A percentile compares a stretch with the other conserved stretches of the same genome.
Conservation (phyloP, 2,113 vertebrate genomes). For the Cyphomyrus discorhynchus region DNA sequence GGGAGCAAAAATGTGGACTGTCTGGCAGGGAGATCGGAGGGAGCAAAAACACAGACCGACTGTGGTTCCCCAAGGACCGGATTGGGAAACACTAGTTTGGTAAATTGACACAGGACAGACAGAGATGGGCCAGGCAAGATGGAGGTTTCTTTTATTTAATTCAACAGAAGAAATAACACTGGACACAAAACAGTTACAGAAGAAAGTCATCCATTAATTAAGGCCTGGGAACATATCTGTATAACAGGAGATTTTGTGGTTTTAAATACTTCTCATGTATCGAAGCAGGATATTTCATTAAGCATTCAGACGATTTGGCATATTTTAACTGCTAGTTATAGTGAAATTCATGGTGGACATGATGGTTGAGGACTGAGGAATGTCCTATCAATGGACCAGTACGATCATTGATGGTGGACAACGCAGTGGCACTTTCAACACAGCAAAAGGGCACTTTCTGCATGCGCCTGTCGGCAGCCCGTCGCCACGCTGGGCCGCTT, state of each 20-base stretch:
- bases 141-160: background rate
- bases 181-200: background rate
- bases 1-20: background rate
- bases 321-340: background rate
- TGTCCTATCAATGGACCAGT: background rate
- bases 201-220: background rate
- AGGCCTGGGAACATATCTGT: background rate
- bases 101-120: background rate
- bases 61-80: background rate
- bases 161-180: background rate
- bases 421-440: background rate
- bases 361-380: background rate
- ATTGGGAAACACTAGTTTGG: background rate
- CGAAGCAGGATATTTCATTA: conserved; percentile 1
- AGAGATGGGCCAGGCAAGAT: background rate
- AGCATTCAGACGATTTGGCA: background rate
- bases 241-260: background rate
- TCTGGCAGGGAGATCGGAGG: background rate
- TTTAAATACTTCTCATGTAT: conserved; percentile 4
- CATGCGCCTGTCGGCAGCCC: background rate
- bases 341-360: background rate
- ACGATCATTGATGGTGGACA: background rate
- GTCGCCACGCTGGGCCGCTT: background rate
- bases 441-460: background rate
- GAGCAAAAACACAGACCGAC: background rate